phyloP scores from a whole-genome alignment of 2,888 invertebrate genomes.

The Escarpia spicata region DNA sequence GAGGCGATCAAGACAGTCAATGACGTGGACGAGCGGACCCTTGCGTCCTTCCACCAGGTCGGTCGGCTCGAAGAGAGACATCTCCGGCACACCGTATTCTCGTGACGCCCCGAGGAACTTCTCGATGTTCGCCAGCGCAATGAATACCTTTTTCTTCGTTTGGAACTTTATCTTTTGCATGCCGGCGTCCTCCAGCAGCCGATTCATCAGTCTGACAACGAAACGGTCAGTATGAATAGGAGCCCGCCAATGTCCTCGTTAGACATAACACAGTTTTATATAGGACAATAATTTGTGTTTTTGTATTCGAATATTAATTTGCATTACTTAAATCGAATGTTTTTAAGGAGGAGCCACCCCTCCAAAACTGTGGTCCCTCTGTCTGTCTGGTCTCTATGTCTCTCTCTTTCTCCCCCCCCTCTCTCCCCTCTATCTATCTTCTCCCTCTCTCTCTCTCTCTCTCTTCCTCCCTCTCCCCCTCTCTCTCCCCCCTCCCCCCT shows the following conservation, averaged over 20 bases:
- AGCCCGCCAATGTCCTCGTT: not conserved
- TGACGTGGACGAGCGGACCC: slow-evolving; percentile 59
- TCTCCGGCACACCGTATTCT: slow-evolving; percentile 54
- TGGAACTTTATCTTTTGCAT: slow-evolving; percentile 50
- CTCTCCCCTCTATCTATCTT: not conserved
- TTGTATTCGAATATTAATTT: not conserved
- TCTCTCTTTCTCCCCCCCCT: not conserved
- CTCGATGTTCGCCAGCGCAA: slow-evolving; percentile 60
- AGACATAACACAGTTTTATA: not conserved
- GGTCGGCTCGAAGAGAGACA: slow-evolving; percentile 54
- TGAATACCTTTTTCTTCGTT: slow-evolving; percentile 56
- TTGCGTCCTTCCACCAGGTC: slow-evolving; percentile 60
- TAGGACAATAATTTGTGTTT: not conserved
- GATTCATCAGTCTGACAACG: slow-evolving; percentile 54
- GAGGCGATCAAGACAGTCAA: slow-evolving; percentile 57
- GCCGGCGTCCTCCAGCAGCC: slow-evolving; percentile 52
- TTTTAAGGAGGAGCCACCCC: no score
- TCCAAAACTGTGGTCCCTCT: not conserved
- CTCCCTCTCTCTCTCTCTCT: not conserved
- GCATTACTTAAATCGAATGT: not conserved
- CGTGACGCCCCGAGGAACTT: slow-evolving; percentile 53
- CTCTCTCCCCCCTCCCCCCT: not conserved
- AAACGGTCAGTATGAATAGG: not conserved
- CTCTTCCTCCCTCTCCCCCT: not conserved
- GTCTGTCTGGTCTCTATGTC: not conserved